Percentiles rank a stretch among this genome's conserved stretches.
Conservation (phyloP, 2,888 invertebrate species). For the Cryptocheilus praepositus region DNA sequence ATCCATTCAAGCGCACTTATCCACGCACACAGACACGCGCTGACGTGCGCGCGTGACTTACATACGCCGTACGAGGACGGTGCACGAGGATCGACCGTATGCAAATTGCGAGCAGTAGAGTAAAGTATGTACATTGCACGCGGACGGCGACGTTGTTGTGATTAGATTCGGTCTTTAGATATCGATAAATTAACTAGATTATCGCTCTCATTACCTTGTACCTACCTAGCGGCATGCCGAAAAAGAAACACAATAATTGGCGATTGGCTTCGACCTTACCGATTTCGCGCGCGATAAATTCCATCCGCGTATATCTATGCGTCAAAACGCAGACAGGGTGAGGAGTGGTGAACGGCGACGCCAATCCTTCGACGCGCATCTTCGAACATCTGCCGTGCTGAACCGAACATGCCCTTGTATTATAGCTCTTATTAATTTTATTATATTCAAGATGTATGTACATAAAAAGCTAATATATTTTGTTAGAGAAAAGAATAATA, state of each 20-base stretch:
- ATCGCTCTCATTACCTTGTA: conserved; percentile 64
- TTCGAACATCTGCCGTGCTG: neutral
- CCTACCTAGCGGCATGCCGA: conserved; percentile 56
- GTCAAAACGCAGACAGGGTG: neutral
- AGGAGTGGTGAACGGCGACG: neutral
- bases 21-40: conserved; percentile 8
- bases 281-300: conserved; percentile 8
- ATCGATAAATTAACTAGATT: conserved; percentile 60
- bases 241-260: conserved; percentile 35
- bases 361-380: conserved; percentile 4
- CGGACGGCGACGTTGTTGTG: conserved; percentile 38
- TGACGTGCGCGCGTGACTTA: neutral
- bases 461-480: conserved; percentile 67
- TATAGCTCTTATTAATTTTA: conserved; percentile 65
- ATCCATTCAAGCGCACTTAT: conserved; percentile 21
- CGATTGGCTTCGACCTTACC: conserved; percentile 7
- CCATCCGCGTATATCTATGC: neutral
- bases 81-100: conserved; percentile 4
- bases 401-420: conserved; percentile 58
- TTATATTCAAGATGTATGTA: conserved; percentile 63
- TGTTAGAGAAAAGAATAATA: conserved; percentile 50
- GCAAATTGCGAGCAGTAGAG: conserved; percentile 4
- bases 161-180: conserved; percentile 61
- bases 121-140: conserved; percentile 7
- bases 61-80: conserved; percentile 20